These are phyloP conservation scores for Girardinus metallicus DNA, from an alignment of 2,797 vertebrate species.

Conservation along the genomic window DNA sequence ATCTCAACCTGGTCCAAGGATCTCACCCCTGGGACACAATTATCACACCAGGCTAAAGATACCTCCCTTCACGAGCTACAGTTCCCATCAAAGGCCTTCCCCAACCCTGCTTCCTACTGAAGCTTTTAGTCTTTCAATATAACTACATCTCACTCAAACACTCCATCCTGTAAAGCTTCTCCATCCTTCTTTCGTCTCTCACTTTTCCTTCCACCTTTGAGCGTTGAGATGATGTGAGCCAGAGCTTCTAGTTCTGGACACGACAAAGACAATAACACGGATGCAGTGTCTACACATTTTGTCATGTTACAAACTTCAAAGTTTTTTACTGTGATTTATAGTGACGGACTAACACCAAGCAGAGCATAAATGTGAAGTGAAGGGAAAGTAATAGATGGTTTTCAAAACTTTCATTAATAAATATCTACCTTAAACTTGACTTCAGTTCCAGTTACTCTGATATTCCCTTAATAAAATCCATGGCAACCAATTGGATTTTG, in stretches of 20 bases:
- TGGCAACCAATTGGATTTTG: neutral
- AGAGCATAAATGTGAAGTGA: neutral
- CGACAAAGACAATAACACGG: neutral
- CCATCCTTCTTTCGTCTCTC: neutral
- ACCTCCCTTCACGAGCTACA: conserved; percentile 51
- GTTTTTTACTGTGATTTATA: neutral
- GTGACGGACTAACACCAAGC: neutral
- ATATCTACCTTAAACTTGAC: neutral
- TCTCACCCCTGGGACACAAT: conserved; percentile 77
- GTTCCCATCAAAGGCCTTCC: conserved; percentile 64
- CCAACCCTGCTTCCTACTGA: conserved; percentile 37
- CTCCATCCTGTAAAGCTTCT: conserved; percentile 14
- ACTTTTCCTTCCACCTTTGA: neutral
- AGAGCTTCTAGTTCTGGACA: neutral
- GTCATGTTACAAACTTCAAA: neutral
- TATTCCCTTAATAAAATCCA: neutral
- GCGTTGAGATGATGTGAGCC: conserved; percentile 12
- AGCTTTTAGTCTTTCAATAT: conserved; percentile 46
- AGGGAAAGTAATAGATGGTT: neutral
- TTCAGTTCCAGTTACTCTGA: neutral
- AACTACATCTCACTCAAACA: conserved; percentile 35
- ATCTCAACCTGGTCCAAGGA: conserved; percentile 68
- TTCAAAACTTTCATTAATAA: neutral
- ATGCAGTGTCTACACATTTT: neutral
- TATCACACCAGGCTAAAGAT: conserved; percentile 74